phyloP scores from a whole-genome alignment of 1,140 invertebrate species.

The Drosophila trapezifrons region DNA sequence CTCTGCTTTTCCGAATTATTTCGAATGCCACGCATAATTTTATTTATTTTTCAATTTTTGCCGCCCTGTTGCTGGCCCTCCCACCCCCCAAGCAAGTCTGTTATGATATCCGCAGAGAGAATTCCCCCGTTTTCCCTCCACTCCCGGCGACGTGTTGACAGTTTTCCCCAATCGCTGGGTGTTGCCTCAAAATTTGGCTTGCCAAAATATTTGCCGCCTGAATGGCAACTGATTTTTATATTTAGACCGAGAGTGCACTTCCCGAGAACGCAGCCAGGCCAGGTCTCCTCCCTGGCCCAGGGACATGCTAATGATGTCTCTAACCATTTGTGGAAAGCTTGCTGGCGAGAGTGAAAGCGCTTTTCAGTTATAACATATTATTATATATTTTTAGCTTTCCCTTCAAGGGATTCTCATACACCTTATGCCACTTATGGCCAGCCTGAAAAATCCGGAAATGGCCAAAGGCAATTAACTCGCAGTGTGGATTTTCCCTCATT shows the following conservation, averaged over 20 bases:
- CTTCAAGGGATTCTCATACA: too few species aligned
- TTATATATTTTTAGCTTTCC: too few species aligned
- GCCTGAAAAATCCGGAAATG: too few species aligned
- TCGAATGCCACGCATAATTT: conserved; percentile 73
- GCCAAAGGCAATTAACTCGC: neutral
- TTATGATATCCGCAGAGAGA: conserved; percentile 52
- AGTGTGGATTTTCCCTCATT: conserved; percentile 19
- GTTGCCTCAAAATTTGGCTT: conserved; percentile 51
- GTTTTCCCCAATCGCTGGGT: conserved; percentile 16
- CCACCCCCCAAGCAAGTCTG: too few species aligned
- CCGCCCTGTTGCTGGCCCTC: conserved; percentile 35
- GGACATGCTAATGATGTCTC: conserved; percentile 6
- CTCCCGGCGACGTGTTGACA: conserved; percentile 40
- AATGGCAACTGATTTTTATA: conserved; percentile 69
- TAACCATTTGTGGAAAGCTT: conserved; percentile 9
- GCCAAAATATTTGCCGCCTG: conserved; percentile 75
- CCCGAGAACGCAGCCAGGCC: conserved; percentile 1
- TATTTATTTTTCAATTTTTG: conserved; percentile 81
- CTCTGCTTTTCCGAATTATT: conserved; percentile 45
- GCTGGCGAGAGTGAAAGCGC: neutral
- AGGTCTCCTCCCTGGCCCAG: neutral
- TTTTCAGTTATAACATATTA: neutral
- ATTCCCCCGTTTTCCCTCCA: neutral
- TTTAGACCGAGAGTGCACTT: conserved; percentile 59
- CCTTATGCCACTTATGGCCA: neutral